phyloP scores from a whole-genome alignment of 2,888 invertebrate species.

The Ophioninae sp. region DNA sequence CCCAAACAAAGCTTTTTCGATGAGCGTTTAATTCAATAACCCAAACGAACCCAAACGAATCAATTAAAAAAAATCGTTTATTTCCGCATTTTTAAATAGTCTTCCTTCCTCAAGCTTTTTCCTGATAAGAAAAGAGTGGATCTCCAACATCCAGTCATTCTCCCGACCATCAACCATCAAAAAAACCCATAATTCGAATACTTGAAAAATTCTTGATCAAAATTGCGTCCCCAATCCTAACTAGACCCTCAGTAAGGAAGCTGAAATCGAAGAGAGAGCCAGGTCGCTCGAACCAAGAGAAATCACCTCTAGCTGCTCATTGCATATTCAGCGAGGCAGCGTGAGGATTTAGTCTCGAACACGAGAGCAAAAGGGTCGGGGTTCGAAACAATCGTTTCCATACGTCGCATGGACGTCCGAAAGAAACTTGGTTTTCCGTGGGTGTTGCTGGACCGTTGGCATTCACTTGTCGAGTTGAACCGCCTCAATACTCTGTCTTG shows the following conservation, averaged over 20 bases:
- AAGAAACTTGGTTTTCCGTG: conserved; percentile 35
- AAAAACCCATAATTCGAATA: too few species aligned
- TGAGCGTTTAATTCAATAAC: too few species aligned
- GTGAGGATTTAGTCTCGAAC: conserved; percentile 75
- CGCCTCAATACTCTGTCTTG: conserved; percentile 28
- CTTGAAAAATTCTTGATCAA: not conserved
- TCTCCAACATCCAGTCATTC: too few species aligned
- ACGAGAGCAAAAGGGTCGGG: conserved; percentile 46
- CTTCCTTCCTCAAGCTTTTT: too few species aligned
- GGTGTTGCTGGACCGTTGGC: conserved; percentile 52
- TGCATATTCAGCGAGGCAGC: conserved; percentile 77
- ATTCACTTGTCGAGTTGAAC: conserved; percentile 58
- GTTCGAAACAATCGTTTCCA: conserved; percentile 41
- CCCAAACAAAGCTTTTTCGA: too few species aligned
- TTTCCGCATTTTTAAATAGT: too few species aligned
- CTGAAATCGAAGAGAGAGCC: conserved; percentile 21
- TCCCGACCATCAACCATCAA: too few species aligned
- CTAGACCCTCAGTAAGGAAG: conserved; percentile 64
- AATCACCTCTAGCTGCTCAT: conserved; percentile 72
- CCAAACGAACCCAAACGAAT: too few species aligned
- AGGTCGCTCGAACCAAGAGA: conserved; percentile 31
- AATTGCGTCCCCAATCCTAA: not conserved
- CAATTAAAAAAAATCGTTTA: too few species aligned
- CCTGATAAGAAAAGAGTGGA: too few species aligned
- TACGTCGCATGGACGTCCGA: conserved; percentile 46